Percentiles rank a stretch among this genome's conserved stretches.
These are phyloP conservation scores for Amphiura filiformis DNA, from an alignment of 35 echinoderm and acorn worm species.

Conservation along the genomic window DNA sequence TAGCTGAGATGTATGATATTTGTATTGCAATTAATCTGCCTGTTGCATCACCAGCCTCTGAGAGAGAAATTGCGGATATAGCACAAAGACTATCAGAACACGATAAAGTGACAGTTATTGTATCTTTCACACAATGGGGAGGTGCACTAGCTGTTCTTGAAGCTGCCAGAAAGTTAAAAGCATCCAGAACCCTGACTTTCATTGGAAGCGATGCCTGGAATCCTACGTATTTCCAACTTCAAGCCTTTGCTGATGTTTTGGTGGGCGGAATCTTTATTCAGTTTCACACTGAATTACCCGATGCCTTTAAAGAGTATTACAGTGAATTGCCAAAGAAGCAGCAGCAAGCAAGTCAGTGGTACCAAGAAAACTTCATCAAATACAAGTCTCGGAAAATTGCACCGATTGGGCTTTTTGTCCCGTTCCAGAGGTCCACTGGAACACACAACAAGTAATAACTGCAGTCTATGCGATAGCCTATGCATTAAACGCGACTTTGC, in stretches of 20 bases:
- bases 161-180: no score
- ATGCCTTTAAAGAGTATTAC: no score
- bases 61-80: not conserved
- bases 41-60: not conserved
- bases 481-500: slow-evolving; percentile 1
- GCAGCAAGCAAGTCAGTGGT: no score
- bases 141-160: no score
- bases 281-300: no score
- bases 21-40: slow-evolving; percentile 1
- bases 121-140: not conserved
- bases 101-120: no score
- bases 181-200: no score
- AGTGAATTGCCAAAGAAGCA: not conserved
- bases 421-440: not conserved
- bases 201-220: no score
- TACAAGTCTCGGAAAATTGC: not conserved
- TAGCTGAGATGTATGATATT: no score
- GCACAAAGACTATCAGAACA: not conserved
- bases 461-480: slow-evolving; percentile 25
- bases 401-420: no score
- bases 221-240: no score
- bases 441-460: slow-evolving; percentile 20
- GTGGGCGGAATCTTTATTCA: no score
- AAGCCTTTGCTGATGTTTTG: slow-evolving; percentile 21
- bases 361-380: not conserved